Evolutionary conservation across 2,888 invertebrate genomes (phyloP).

Genomic region (Netelia inedita): DNA sequence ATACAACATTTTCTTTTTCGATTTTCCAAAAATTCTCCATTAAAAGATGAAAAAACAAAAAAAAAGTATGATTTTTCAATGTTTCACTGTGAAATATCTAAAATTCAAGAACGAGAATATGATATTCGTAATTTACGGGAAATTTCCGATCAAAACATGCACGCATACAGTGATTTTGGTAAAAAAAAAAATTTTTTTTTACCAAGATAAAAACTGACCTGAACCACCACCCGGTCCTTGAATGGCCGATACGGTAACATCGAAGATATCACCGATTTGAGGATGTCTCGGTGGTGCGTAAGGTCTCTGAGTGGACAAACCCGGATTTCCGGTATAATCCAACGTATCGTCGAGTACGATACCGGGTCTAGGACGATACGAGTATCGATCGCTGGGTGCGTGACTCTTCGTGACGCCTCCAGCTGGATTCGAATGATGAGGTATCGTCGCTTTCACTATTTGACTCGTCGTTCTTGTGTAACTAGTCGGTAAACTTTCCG

Average conservation of each 20-base stretch:
- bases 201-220: slow-evolving; percentile 70
- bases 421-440: slow-evolving; percentile 70
- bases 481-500: slow-evolving; percentile 83
- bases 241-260: slow-evolving; percentile 94
- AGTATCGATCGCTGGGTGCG: slow-evolving; percentile 82
- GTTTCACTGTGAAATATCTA: too few species aligned
- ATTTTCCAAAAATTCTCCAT: too few species aligned
- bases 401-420: slow-evolving; percentile 65
- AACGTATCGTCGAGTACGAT: slow-evolving; percentile 92
- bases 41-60: too few species aligned
- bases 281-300: slow-evolving; percentile 82
- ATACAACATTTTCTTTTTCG: too few species aligned
- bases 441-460: slow-evolving; percentile 52
- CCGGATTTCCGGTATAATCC: slow-evolving; percentile 84
- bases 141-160: too few species aligned
- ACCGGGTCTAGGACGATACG: slow-evolving; percentile 93
- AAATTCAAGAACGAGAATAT: too few species aligned
- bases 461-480: slow-evolving; percentile 70
- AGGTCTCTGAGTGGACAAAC: slow-evolving; percentile 86
- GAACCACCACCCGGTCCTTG: slow-evolving; percentile 91
- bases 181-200: not conserved
- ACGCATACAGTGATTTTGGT: not conserved
- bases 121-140: too few species aligned
- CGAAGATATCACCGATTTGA: slow-evolving; percentile 92
- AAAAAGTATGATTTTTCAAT: too few species aligned